Evolutionary conservation across 2,113 vertebrate species (phyloP).

Genomic region (Seriola aureovittata): DNA sequence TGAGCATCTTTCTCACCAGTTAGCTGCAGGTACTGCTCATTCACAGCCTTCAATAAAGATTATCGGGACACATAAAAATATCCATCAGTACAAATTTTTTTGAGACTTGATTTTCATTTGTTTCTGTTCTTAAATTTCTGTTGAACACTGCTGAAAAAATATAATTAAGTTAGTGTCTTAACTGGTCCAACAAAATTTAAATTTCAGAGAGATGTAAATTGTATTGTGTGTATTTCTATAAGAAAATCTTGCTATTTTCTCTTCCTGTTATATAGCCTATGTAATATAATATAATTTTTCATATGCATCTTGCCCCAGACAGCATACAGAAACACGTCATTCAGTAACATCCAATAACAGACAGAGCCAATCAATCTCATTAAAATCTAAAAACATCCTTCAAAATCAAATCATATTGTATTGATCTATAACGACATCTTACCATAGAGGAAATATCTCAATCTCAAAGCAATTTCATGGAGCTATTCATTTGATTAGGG

Average conservation of each 20-base stretch:
- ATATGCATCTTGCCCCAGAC: too few relatives aligned
- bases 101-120: not conserved
- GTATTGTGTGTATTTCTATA: not conserved
- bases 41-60: slow-evolving; percentile 80
- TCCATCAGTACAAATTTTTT: not conserved
- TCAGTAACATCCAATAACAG: not conserved
- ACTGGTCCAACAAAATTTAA: not conserved
- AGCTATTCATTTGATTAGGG: slow-evolving; percentile 2
- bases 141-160: not conserved
- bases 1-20: slow-evolving; percentile 83
- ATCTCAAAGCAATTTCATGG: slow-evolving; percentile 5
- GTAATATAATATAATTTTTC: too few relatives aligned
- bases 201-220: not conserved
- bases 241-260: too few relatives aligned
- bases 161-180: not conserved
- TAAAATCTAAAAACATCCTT: not conserved
- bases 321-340: not conserved
- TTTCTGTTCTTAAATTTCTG: not conserved
- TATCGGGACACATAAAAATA: not conserved
- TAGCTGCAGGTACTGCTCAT: slow-evolving; percentile 79
- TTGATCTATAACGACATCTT: not conserved
- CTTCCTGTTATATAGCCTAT: too few relatives aligned
- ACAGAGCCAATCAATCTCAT: not conserved
- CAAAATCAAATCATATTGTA: not conserved
- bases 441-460: not conserved